Percentiles rank a stretch among this genome's conserved stretches.
Conservation (phyloP, 2,888 invertebrate genomes). For the Cordilura impudica region DNA sequence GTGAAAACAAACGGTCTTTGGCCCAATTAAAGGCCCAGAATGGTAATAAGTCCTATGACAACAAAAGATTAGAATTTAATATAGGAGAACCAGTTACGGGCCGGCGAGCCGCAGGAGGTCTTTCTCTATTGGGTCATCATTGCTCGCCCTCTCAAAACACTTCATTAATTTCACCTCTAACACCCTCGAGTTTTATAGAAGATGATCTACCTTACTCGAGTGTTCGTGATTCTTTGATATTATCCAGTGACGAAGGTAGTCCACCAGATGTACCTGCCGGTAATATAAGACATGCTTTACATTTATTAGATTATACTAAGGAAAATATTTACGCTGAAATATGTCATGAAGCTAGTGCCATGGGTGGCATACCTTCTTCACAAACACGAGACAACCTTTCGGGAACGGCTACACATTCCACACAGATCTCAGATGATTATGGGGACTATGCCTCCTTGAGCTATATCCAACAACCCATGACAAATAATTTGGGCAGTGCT, state of each 20-base stretch:
- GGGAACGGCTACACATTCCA: conserved; percentile 68
- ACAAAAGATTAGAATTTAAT: conserved; percentile 68
- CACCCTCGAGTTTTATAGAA: conserved; percentile 72
- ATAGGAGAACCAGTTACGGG: conserved; percentile 74
- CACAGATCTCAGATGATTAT: conserved; percentile 68
- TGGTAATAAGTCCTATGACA: conserved; percentile 33
- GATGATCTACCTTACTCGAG: conserved; percentile 85
- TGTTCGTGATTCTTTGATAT: conserved; percentile 82
- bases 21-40: conserved; percentile 70
- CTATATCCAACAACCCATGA: conserved; percentile 57
- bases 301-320: conserved; percentile 75
- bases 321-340: conserved; percentile 87
- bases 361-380: conserved; percentile 65
- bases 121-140: conserved; percentile 68
- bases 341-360: conserved; percentile 76
- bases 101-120: conserved; percentile 72
- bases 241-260: conserved; percentile 69
- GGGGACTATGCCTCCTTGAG: conserved; percentile 73
- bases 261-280: conserved; percentile 53
- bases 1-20: conserved; percentile 74
- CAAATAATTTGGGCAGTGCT: conserved; percentile 68
- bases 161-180: conserved; percentile 66
- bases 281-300: conserved; percentile 65
- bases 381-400: conserved; percentile 69
- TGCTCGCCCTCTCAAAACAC: conserved; percentile 48